Percentiles rank a stretch among this genome's conserved stretches.
phyloP scores from a whole-genome alignment of 2,888 invertebrate genomes.

The Trypoxylon attenuatum region DNA sequence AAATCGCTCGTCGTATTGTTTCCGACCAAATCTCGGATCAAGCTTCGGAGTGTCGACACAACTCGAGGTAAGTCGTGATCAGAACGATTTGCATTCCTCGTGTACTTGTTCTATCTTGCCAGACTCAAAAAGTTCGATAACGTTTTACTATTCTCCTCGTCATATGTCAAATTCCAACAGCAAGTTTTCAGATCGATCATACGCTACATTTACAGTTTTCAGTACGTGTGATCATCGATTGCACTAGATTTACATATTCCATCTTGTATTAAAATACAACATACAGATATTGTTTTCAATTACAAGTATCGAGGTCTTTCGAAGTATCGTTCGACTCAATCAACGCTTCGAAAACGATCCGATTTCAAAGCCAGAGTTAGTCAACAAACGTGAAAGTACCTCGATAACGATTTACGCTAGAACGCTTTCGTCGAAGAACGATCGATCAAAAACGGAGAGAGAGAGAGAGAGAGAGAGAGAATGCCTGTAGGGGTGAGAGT shows the following conservation, averaged over 20 bases:
- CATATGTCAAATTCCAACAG: background rate
- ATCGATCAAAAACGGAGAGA: slow-evolving; percentile 49
- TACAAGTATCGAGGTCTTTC: slow-evolving; percentile 25
- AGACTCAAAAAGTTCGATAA: background rate
- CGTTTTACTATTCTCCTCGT: background rate
- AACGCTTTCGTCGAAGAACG: slow-evolving; percentile 14
- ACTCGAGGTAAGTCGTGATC: slow-evolving; percentile 27
- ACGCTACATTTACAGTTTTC: too few relatives aligned
- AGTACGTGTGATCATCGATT: too few relatives aligned
- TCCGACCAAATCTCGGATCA: slow-evolving; percentile 51
- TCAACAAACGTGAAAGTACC: slow-evolving; percentile 38
- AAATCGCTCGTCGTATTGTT: slow-evolving; percentile 61
- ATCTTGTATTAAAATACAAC: background rate
- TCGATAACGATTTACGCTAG: slow-evolving; percentile 51
- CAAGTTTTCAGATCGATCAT: too few relatives aligned
- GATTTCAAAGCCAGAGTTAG: slow-evolving; percentile 32
- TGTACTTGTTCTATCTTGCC: background rate
- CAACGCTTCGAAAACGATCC: slow-evolving; percentile 33
- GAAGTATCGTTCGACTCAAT: slow-evolving; percentile 23
- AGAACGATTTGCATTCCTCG: slow-evolving; percentile 29
- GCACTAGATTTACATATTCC: too few relatives aligned
- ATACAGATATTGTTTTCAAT: slow-evolving; percentile 31
- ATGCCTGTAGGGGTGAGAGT: slow-evolving; percentile 5
- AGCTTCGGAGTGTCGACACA: slow-evolving; percentile 33
- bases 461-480: slow-evolving; percentile 1